Percentiles rank a stretch among this genome's conserved stretches.
Conservation (phyloP, 2,113 vertebrate genomes). For the Hydropotes inermis region DNA sequence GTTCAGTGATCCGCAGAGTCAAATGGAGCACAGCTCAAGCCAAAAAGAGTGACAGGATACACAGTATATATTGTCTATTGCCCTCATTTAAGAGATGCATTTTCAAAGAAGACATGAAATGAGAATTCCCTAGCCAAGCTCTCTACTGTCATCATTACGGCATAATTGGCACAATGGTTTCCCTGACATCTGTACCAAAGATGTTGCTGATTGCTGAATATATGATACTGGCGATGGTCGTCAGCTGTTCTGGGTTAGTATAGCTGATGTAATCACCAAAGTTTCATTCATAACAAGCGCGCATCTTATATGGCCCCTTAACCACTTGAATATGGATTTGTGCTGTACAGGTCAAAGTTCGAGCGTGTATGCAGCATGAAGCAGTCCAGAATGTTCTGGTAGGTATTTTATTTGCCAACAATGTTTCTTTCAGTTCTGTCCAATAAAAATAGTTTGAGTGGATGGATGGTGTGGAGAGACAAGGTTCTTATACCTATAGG, state of each 20-base stretch:
- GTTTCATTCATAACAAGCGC: constrained; percentile 81
- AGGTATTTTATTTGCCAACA: constrained; percentile 72
- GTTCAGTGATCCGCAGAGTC: constrained; percentile 39
- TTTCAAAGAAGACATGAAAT: constrained; percentile 81
- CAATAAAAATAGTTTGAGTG: constrained; percentile 77
- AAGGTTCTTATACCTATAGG: constrained; percentile 71
- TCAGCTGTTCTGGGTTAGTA: constrained; percentile 85
- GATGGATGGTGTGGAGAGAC: constrained; percentile 71
- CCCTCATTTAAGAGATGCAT: constrained; percentile 76
- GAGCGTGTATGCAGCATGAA: constrained; percentile 51
- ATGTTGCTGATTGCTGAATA: constrained; percentile 84
- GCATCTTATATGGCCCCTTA: constrained; percentile 75
- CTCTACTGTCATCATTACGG: constrained; percentile 78
- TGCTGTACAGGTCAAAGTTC: constrained; percentile 66
- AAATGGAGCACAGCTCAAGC: constrained; percentile 35
- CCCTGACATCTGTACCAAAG: constrained; percentile 85
- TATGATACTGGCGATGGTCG: constrained; percentile 80
- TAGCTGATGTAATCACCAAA: constrained; percentile 82
- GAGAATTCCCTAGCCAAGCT: constrained; percentile 78
- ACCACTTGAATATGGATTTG: constrained; percentile 77
- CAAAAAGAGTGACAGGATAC: constrained; percentile 71
- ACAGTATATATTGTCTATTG: constrained; percentile 64
- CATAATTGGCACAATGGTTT: constrained; percentile 82
- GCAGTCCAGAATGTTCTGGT: constrained; percentile 66
- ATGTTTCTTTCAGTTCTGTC: constrained; percentile 72